Percentiles rank a stretch among this genome's conserved stretches.
These are phyloP conservation scores for Temnothorax longispinosus DNA, from an alignment of 1,140 invertebrate species.

Conservation along the genomic window DNA sequence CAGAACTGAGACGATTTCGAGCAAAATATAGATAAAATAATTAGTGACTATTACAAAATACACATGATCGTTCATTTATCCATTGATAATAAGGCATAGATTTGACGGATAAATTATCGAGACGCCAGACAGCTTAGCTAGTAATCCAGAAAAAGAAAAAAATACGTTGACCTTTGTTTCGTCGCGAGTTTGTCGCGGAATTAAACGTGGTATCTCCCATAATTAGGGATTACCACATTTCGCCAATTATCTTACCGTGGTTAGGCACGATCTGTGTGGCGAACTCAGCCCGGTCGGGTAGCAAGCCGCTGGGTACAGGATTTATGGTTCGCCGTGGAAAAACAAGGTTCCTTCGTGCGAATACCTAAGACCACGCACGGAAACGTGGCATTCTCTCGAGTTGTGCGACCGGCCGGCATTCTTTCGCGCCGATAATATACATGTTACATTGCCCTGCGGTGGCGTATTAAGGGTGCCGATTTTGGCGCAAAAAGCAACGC, in stretches of 20 bases:
- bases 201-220: conserved; percentile 68
- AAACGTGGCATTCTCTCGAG: conserved; percentile 35
- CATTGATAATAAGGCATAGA: not conserved
- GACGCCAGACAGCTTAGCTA: not conserved
- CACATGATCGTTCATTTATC: not conserved
- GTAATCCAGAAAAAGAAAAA: conserved; percentile 16
- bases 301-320: conserved; percentile 66
- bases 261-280: conserved; percentile 79
- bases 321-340: conserved; percentile 75
- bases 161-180: not conserved
- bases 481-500: conserved; percentile 12
- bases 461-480: conserved; percentile 59
- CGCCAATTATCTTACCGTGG: conserved; percentile 76
- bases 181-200: conserved; percentile 60
- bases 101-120: not conserved
- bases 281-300: conserved; percentile 62
- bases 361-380: conserved; percentile 29
- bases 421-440: conserved; percentile 61
- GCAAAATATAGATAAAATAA: not conserved
- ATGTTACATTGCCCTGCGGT: conserved; percentile 39
- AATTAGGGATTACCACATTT: conserved; percentile 74
- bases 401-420: conserved; percentile 10
- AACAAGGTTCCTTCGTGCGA: conserved; percentile 64
- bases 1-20: not conserved
- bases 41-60: not conserved